Base-by-base conservation (phyloP, 2,797 vertebrate genomes). In the Etheostoma nigrum region DNA sequence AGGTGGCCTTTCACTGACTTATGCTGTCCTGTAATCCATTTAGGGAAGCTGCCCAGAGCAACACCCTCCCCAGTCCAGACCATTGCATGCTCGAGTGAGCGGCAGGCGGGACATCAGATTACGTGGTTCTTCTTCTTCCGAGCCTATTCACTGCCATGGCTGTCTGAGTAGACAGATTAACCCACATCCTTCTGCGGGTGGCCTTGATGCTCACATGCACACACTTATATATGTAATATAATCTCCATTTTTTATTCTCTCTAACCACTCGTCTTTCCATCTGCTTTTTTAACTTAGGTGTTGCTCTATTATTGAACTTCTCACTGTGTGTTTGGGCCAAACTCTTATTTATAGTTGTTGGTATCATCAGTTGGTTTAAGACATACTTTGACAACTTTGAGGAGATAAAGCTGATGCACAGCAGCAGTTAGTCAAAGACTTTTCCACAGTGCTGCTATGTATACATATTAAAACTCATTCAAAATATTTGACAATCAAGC, bases 1-100 rank as follows among this genome's bases (percentile, higher is more conserved):
- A 71, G 74, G 71, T 89, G 89, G 45, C 89, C 82, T 88, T 86
- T 91, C 70, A 72, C 81, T 87, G 66, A 77, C 82, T 64, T 79
- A 74, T 79, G 74, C 73, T 72, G 48, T 66, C 72, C 79, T 64
- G 58, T 93, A 94, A 94, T 93, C 89, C 90, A 79, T 64, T 93
- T 91, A 90, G 69, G 48, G 66, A 72, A 69, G 78, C 79, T 77
- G 83, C 88, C 81, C 78, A 57, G 61, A 83, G 82, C 33, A 54
- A 19, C 42, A 45, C 52, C 23, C 33, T 65, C 36, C 61, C 54
- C 19, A n/a, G 49, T 47, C 66, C 72, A 81, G 74, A 86, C 49
- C 77, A 27, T 45, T 23, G 70, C 72, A 21, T 51, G 52, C 58
- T 42, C 2, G 2, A 67, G 48, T 76, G 71, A 88, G 77, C 25